Conservation (phyloP, 2,797 vertebrate genomes). For the Salmo trutta region DNA sequence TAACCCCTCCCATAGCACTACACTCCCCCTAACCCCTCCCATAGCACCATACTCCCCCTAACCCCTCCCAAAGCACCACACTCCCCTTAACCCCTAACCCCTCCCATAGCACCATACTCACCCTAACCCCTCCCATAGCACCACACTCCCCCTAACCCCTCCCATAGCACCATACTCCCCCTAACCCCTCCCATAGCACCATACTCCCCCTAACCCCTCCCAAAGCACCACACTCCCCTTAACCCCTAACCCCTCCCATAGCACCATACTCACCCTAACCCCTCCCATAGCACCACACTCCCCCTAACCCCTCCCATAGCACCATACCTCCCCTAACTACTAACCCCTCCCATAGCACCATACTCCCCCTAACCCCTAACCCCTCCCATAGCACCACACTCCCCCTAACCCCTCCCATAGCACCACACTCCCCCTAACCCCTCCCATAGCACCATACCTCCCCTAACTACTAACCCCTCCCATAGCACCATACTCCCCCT, state of each 20-base stretch:
- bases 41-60: not conserved
- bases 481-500: not conserved
- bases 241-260: not conserved
- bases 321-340: not conserved
- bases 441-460: not conserved
- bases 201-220: not conserved
- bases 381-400: not conserved
- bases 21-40: not conserved
- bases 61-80: not conserved
- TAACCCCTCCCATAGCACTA: too few relatives aligned
- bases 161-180: too few relatives aligned
- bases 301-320: not conserved
- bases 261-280: not conserved
- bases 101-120: not conserved
- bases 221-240: not conserved
- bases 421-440: not conserved
- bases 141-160: too few relatives aligned
- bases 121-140: too few relatives aligned
- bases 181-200: too few relatives aligned
- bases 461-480: not conserved
- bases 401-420: not conserved
- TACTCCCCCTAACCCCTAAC: too few relatives aligned
- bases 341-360: too few relatives aligned
- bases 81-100: not conserved
- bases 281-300: not conserved